Conservation (phyloP, 1,140 invertebrate genomes). For the Hesperophylax magnus region DNA sequence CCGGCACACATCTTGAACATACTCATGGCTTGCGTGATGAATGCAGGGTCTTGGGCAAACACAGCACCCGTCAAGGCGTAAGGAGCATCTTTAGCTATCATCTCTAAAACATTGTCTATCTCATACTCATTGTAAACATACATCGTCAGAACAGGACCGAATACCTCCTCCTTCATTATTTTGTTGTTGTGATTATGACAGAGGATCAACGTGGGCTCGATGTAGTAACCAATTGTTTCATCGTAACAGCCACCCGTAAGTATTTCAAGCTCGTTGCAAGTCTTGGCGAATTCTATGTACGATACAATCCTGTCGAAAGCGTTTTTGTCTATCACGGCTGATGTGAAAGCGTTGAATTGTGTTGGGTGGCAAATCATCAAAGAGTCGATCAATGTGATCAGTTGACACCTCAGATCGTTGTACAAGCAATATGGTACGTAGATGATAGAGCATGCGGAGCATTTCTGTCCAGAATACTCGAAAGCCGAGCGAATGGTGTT, state of each 20-base stretch:
- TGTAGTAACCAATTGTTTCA: conserved; percentile 87
- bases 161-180: conserved; percentile 96
- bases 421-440: conserved; percentile 92
- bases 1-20: conserved; percentile 86
- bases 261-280: conserved; percentile 78
- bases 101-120: conserved; percentile 77
- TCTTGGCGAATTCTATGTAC: conserved; percentile 91
- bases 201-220: conserved; percentile 91
- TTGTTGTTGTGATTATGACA: conserved; percentile 85
- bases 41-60: conserved; percentile 86
- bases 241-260: conserved; percentile 88
- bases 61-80: conserved; percentile 93
- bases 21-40: conserved; percentile 78
- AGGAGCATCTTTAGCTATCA: conserved; percentile 83
- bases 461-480: conserved; percentile 95
- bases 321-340: conserved; percentile 92
- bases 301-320: conserved; percentile 87
- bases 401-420: conserved; percentile 79
- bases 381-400: conserved; percentile 73
- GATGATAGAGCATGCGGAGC: conserved; percentile 93
- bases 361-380: conserved; percentile 86
- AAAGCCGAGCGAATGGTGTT: conserved; percentile 89
- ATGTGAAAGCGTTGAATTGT: conserved; percentile 85
- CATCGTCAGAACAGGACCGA: conserved; percentile 90
- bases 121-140: conserved; percentile 89